These are phyloP conservation scores for Epirrita christyi DNA, from an alignment of 2,888 invertebrate genomes.

Conservation along the genomic window DNA sequence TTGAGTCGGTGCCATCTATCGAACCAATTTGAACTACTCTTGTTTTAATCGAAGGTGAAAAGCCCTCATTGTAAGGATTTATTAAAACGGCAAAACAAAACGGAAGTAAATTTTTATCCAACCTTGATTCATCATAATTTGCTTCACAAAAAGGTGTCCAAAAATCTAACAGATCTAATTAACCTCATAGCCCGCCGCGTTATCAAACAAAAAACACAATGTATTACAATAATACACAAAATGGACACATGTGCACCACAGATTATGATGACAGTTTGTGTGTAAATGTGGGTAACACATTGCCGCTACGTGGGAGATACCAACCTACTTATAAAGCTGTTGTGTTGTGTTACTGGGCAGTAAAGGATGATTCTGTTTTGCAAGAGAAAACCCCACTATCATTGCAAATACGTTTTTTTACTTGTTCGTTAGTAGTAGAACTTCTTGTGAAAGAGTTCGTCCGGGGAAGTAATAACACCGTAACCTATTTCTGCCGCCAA, in stretches of 20 bases:
- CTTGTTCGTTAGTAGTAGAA: too few relatives aligned
- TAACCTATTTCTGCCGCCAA: too few relatives aligned
- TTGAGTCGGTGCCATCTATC: too few relatives aligned
- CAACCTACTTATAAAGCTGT: slow-evolving; percentile 19
- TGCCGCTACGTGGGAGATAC: slow-evolving; percentile 61
- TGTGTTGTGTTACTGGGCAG: slow-evolving; percentile 7
- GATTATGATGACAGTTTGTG: slow-evolving; percentile 38
- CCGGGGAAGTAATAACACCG: too few relatives aligned
- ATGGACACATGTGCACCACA: slow-evolving; percentile 42
- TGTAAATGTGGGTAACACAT: slow-evolving; percentile 62
- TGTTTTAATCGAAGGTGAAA: too few relatives aligned
- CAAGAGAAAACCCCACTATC: background rate
- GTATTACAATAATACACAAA: slow-evolving; percentile 8
- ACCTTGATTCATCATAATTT: background rate
- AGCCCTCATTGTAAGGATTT: too few relatives aligned
- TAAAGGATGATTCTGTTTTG: slow-evolving; percentile 42
- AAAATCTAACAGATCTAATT: slow-evolving; percentile 21
- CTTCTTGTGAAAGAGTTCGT: too few relatives aligned
- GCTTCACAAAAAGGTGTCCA: slow-evolving; percentile 15
- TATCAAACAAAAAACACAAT: slow-evolving; percentile 1
- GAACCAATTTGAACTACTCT: too few relatives aligned
- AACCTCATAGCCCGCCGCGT: slow-evolving; percentile 5
- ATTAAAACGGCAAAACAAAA: background rate
- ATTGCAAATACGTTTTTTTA: too few relatives aligned
- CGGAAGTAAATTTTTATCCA: background rate